Evolutionary conservation across 2,113 vertebrate species (phyloP).

Genomic region (Bubo bubo): DNA sequence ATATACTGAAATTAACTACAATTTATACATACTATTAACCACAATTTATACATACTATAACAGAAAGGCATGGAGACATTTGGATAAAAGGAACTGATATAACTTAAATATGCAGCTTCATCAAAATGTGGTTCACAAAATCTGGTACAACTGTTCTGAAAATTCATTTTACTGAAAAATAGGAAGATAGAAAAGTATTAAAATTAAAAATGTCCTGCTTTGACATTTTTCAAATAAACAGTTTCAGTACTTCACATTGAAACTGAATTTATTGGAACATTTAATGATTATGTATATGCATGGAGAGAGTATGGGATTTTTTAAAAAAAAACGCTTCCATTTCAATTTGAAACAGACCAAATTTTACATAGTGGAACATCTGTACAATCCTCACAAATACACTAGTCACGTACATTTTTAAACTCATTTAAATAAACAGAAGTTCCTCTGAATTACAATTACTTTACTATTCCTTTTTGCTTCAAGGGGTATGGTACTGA

Average conservation of each 20-base stretch:
- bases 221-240: neutral
- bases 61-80: neutral
- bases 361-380: neutral
- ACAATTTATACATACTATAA: neutral
- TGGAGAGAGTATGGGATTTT: accelerated
- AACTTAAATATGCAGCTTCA: neutral
- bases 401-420: neutral
- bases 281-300: neutral
- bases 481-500: neutral
- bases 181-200: neutral
- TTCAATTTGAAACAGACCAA: neutral
- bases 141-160: neutral
- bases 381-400: neutral
- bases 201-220: neutral
- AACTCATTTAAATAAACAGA: neutral
- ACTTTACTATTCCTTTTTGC: neutral
- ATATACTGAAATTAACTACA: neutral
- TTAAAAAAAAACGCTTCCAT: neutral
- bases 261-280: neutral
- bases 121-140: neutral
- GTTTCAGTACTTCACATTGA: neutral
- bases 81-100: neutral
- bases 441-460: neutral
- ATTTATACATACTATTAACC: neutral
- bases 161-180: neutral